Percentiles rank a stretch among this genome's conserved stretches.
These are phyloP conservation scores for Trididemnum clinides DNA, from an alignment of 23 tunicate species.

Conservation along the genomic window DNA sequence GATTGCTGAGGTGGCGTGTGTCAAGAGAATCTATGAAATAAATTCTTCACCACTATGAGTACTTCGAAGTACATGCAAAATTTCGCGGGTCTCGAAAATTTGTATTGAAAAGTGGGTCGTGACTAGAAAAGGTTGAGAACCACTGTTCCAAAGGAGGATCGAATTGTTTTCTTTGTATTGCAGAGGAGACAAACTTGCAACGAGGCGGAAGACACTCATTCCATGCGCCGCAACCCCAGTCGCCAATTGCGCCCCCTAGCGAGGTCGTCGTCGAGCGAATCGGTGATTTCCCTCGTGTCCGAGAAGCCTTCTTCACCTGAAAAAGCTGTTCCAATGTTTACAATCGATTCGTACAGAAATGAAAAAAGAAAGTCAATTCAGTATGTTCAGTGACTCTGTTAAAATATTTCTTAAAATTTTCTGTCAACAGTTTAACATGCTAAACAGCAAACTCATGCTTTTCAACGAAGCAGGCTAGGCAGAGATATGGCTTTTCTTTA, in stretches of 20 bases:
- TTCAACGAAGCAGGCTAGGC: background rate
- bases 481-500: background rate
- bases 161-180: too few species aligned
- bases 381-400: background rate
- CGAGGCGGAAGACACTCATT: slow-evolving; percentile 83
- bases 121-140: too few species aligned
- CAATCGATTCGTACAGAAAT: slow-evolving; percentile 75
- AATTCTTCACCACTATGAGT: too few species aligned
- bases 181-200: slow-evolving; percentile 89
- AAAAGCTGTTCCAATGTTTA: slow-evolving; percentile 43
- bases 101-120: too few species aligned
- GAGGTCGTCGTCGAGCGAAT: slow-evolving; percentile 70
- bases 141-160: too few species aligned
- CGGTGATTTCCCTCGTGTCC: slow-evolving; percentile 59
- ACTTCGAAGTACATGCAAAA: too few species aligned
- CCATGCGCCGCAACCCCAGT: slow-evolving; percentile 55
- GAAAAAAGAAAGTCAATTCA: slow-evolving; percentile 62
- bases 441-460: background rate
- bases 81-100: too few species aligned
- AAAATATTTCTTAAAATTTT: too few species aligned
- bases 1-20: too few species aligned
- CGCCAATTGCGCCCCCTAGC: slow-evolving; percentile 57
- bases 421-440: background rate
- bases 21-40: too few species aligned
- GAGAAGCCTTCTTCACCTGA: slow-evolving; percentile 27